A percentile compares a stretch with the other conserved stretches of the same genome.
Conservation (phyloP, 2,113 vertebrate genomes). For the Chloropsis hardwickii region DNA sequence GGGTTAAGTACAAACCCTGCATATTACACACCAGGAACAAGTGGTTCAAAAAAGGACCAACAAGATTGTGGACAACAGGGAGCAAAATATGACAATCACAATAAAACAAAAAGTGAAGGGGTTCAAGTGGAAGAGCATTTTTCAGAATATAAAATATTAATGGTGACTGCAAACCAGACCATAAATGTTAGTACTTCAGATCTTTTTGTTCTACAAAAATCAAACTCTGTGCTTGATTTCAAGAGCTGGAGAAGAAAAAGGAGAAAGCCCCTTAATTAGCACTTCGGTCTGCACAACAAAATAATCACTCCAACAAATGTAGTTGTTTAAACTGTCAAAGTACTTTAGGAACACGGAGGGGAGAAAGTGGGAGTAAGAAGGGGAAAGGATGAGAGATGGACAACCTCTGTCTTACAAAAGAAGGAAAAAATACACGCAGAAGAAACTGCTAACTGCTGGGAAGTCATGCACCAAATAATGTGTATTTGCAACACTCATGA, state of each 20-base stretch:
- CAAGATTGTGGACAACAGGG: not conserved
- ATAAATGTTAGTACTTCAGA: not conserved
- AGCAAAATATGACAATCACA: not conserved
- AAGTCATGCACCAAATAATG: not conserved
- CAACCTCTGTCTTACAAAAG: not conserved
- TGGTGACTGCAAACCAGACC: not conserved
- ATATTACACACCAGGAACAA: not conserved
- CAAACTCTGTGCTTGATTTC: not conserved
- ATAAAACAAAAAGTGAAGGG: not conserved
- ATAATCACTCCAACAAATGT: not conserved
- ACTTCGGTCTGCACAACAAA: not conserved
- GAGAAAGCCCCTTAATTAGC: not conserved
- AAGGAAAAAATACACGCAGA: not conserved
- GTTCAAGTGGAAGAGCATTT: not conserved
- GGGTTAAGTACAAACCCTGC: not conserved
- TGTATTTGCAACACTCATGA: not conserved
- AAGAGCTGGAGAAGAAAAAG: not conserved
- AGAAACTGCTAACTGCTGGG: not conserved
- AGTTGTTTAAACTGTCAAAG: not conserved
- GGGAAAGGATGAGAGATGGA: not conserved
- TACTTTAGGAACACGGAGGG: not conserved
- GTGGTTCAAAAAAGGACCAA: not conserved
- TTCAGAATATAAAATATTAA: not conserved
- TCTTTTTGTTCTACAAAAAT: not conserved
- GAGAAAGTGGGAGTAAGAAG: not conserved